Conservation (phyloP, 1,140 invertebrate species). For the Drosophila santomea region DNA sequence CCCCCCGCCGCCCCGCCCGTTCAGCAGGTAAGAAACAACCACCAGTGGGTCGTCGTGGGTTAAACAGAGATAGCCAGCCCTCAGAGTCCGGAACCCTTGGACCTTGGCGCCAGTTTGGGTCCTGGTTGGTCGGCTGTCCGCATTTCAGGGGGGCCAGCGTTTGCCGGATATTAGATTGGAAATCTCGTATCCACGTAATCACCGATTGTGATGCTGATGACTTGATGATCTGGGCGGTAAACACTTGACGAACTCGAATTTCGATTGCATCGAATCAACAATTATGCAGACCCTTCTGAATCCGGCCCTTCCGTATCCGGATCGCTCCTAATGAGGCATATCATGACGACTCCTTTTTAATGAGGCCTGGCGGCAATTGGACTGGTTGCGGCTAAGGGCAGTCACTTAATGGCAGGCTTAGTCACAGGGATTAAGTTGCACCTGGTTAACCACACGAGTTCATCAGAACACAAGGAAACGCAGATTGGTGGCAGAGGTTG, state of each 20-base stretch:
- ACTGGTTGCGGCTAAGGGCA: slow-evolving; percentile 28
- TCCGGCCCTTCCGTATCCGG: background rate
- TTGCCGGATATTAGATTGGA: slow-evolving; percentile 67
- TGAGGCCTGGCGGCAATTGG: slow-evolving; percentile 65
- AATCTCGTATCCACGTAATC: slow-evolving; percentile 65
- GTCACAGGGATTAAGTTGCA: background rate
- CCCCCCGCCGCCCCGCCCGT: background rate
- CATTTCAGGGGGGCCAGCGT: background rate
- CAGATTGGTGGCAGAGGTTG: too few relatives aligned
- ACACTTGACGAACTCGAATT: slow-evolving; percentile 43
- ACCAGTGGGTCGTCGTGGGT: slow-evolving; percentile 47
- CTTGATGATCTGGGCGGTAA: slow-evolving; percentile 57
- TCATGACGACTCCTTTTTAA: slow-evolving; percentile 39
- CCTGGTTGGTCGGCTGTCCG: slow-evolving; percentile 53
- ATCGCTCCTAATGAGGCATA: slow-evolving; percentile 40
- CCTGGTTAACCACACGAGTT: background rate
- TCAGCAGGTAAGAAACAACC: slow-evolving; percentile 60
- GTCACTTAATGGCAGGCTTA: slow-evolving; percentile 3
- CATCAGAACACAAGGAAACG: background rate
- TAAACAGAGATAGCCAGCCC: slow-evolving; percentile 60
- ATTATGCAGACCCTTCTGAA: slow-evolving; percentile 12
- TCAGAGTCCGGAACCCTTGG: slow-evolving; percentile 12
- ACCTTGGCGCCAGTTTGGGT: slow-evolving; percentile 57
- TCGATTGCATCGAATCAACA: slow-evolving; percentile 43
- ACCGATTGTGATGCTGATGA: slow-evolving; percentile 15